Conservation (phyloP, 2,888 invertebrate genomes). For the Mycogona germanica region DNA sequence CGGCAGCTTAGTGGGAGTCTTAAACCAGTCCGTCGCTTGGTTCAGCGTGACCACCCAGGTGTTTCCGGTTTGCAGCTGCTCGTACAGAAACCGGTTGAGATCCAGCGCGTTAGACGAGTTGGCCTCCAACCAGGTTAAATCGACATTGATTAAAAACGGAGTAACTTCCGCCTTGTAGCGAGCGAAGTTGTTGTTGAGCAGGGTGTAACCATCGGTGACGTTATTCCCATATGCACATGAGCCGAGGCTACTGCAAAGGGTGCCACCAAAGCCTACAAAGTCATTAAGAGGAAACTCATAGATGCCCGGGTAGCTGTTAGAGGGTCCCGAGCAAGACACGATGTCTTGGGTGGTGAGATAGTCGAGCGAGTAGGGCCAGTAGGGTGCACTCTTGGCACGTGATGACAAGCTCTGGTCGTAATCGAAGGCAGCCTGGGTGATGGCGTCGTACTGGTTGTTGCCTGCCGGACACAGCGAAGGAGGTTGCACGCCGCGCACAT, state of each 20-base stretch:
- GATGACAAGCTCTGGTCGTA: not conserved
- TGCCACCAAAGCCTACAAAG: not conserved
- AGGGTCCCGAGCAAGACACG: not conserved
- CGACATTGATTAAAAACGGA: not conserved
- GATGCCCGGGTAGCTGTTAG: not conserved
- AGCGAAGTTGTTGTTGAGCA: not conserved
- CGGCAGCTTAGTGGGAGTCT: not conserved
- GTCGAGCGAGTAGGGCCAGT: constrained; percentile 6
- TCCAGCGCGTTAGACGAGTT: not conserved
- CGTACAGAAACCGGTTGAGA: not conserved
- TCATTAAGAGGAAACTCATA: not conserved
- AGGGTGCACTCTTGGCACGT: not conserved
- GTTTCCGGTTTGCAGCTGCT: not conserved
- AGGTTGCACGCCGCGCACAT: not conserved
- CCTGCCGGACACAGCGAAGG: not conserved
- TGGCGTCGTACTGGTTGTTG: not conserved
- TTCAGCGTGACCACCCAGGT: not conserved
- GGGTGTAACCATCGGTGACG: not conserved
- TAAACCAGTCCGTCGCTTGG: not conserved
- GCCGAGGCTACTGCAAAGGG: not conserved
- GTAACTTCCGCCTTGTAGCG: not conserved
- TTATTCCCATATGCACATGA: not conserved
- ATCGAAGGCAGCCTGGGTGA: not conserved
- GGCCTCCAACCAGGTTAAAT: not conserved
- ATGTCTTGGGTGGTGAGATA: not conserved